Conservation (phyloP, 2,113 vertebrate genomes). For the Cyprinodon tularosa region DNA sequence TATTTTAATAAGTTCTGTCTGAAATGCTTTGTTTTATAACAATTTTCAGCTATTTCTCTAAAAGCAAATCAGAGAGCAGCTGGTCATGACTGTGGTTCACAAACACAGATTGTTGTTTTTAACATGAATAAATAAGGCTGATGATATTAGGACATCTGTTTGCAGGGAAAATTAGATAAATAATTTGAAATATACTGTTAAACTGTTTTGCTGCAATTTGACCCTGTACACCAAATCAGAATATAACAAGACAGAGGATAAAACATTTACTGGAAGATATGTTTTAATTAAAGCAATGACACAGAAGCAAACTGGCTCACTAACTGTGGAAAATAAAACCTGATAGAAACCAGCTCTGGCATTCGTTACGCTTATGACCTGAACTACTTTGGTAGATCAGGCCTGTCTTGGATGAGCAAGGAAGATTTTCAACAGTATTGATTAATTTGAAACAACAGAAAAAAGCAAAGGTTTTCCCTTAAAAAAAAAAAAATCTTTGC, state of each 20-base stretch:
- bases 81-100: background rate
- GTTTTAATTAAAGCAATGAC: background rate
- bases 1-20: background rate
- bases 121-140: background rate
- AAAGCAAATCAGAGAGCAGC: background rate
- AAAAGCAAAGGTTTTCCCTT: background rate
- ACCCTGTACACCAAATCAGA: background rate
- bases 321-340: background rate
- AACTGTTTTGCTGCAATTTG: background rate
- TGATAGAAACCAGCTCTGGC: background rate
- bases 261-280: background rate
- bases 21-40: too few species aligned
- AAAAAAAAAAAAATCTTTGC: background rate
- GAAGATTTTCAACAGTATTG: background rate
- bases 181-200: background rate
- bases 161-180: background rate
- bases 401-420: background rate
- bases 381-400: background rate
- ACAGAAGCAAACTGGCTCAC: background rate
- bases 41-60: background rate
- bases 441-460: background rate
- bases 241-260: background rate
- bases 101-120: background rate
- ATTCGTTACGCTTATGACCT: background rate
- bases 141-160: background rate